phyloP scores from a whole-genome alignment of 2,113 vertebrate species.

The Larimichthys polyactis region DNA sequence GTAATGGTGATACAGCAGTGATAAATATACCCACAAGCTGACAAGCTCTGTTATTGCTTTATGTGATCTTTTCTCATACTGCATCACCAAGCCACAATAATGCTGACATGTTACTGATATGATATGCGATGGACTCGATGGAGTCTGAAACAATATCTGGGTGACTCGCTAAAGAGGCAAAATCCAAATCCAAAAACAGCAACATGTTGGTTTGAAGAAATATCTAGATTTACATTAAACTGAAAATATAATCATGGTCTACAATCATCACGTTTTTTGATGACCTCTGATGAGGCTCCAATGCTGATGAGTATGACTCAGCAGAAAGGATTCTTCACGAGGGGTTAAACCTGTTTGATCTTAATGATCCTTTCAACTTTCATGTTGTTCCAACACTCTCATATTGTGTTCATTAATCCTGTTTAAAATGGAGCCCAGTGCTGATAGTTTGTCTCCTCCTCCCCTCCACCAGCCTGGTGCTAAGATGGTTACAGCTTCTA shows the following conservation, averaged over 20 bases:
- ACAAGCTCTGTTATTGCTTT: background rate
- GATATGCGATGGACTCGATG: too few species aligned
- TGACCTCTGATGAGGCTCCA: too few species aligned
- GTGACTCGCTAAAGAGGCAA: background rate
- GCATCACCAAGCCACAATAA: background rate
- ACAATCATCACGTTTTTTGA: too few species aligned
- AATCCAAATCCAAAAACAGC: too few species aligned
- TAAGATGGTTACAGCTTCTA: slow-evolving; percentile 96
- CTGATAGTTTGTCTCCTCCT: slow-evolving; percentile 1
- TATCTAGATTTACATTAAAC: background rate
- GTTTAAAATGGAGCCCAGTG: background rate
- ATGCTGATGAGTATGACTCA: background rate
- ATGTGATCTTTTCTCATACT: background rate
- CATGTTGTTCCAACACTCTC: background rate
- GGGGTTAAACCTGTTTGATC: background rate
- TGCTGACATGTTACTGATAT: background rate
- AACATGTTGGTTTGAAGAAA: background rate
- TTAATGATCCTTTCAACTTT: background rate
- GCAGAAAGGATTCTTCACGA: background rate
- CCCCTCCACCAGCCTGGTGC: slow-evolving; percentile 89
- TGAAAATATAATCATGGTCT: too few species aligned
- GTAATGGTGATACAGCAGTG: background rate
- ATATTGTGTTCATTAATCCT: background rate
- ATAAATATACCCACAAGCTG: background rate
- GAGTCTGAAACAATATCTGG: background rate